Evolutionary conservation across 2,797 vertebrate genomes (phyloP).

Genomic region (Chelon labrosus): DNA sequence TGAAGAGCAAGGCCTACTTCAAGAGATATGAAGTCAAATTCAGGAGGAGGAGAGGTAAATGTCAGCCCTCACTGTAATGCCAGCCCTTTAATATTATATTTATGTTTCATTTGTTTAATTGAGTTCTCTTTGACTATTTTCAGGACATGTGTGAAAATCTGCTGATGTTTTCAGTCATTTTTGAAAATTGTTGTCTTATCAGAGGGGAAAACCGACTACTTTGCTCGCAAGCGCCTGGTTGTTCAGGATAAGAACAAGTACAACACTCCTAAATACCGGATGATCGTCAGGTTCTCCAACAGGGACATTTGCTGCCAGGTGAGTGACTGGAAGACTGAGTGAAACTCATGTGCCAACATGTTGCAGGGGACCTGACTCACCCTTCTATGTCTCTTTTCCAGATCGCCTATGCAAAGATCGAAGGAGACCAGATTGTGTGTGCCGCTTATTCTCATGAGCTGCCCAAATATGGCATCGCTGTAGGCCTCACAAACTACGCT

Average conservation of each 20-base stretch:
- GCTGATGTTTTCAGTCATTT: too few relatives aligned
- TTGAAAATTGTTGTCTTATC: slow-evolving; percentile 2
- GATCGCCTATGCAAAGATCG: slow-evolving; percentile 97
- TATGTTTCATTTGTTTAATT: too few relatives aligned
- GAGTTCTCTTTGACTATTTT: too few relatives aligned
- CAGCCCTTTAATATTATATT: too few relatives aligned
- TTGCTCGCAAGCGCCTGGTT: slow-evolving; percentile 95
- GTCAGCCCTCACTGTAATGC: accelerated
- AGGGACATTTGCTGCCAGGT: slow-evolving; percentile 99
- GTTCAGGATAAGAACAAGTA: slow-evolving; percentile 99
- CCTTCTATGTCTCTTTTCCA: slow-evolving; percentile 56
- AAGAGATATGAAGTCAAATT: slow-evolving; percentile 99
- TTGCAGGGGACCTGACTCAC: not conserved
- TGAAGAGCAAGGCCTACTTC: slow-evolving; percentile 99
- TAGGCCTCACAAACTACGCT: slow-evolving; percentile 97
- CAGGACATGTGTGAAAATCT: too few relatives aligned
- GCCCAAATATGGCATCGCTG: slow-evolving; percentile 92
- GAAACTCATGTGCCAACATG: not conserved
- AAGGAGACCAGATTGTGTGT: slow-evolving; percentile 95
- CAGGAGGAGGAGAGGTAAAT: slow-evolving; percentile 94
- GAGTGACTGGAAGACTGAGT: slow-evolving; percentile 23
- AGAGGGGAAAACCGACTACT: slow-evolving; percentile 99
- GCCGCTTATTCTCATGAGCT: slow-evolving; percentile 96
- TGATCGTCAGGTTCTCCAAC: slow-evolving; percentile 97
- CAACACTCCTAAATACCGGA: slow-evolving; percentile 98